Evolutionary conservation across 2,888 invertebrate genomes (phyloP).

Genomic region (Chromoteleia sp.): DNA sequence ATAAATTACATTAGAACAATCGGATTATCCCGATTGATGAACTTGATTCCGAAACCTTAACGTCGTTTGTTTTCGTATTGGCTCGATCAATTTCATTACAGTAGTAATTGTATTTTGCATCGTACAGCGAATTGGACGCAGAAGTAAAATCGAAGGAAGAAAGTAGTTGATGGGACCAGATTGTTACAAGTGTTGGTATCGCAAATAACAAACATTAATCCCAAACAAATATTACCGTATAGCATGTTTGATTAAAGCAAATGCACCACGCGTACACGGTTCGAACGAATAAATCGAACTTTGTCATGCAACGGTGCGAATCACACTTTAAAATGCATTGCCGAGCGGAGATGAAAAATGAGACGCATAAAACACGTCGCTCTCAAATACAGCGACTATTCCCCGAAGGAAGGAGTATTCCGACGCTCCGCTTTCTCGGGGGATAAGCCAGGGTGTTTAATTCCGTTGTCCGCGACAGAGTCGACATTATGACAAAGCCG

Average conservation of each 20-base stretch:
- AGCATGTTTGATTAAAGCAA: constrained; percentile 12
- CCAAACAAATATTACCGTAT: not conserved
- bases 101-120: not conserved
- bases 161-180: not conserved
- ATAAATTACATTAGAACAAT: constrained; percentile 24
- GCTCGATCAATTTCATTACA: constrained; percentile 10
- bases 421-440: constrained; percentile 3
- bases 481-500: constrained; percentile 32
- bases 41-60: constrained; percentile 17
- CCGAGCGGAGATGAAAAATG: constrained; percentile 36
- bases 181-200: not conserved
- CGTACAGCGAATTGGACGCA: not conserved
- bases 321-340: constrained; percentile 30
- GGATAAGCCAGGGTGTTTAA: constrained; percentile 15
- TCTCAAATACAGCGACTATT: constrained; percentile 1
- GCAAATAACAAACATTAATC: not conserved
- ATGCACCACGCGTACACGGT: not conserved
- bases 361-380: constrained; percentile 21
- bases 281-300: constrained; percentile 24
- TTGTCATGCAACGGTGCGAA: constrained; percentile 39
- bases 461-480: constrained; percentile 19
- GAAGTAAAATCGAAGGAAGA: too few relatives aligned
- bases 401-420: constrained; percentile 8
- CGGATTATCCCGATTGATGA: constrained; percentile 24
- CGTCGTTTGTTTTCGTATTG: constrained; percentile 1